Evolutionary conservation across 2,113 vertebrate species (phyloP), one percentile per base, ranked within the genome.

Genomic region (Gavialis gangeticus): DNA sequence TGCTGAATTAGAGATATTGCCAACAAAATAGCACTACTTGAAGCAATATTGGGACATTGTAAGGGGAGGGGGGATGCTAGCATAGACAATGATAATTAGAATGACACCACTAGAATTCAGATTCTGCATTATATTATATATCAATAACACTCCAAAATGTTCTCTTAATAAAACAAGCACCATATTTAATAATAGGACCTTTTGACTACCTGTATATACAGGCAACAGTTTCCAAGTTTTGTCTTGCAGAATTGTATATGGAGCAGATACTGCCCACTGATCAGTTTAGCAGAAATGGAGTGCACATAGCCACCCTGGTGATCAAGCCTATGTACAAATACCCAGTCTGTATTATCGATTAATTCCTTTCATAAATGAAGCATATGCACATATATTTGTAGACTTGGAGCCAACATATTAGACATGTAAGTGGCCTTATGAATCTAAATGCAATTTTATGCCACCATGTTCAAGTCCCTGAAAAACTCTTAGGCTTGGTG

Each of bases 331-430:
- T 66, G n/a, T 78, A n/a, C 67, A 84, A 88, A 79, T 56, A 78
- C 14, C 10, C 46, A 73, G 63, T 28, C 34, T 84, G 15, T 25
- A 56, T 58, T 86, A 69, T 58, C 75, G 82, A 89, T 55, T 21
- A 8, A 62, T 85, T 87, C 58, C 83, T 88, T 84, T 89, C 71
- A 79, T 55, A 77, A 79, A 6, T 21, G 14, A 82, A 34, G 71
- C 59, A 88, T 0, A 1, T 18, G n/a, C 71, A 94, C 67, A 87
- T n/a, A 13, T 34, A 54, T 22, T 89, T 71, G 37, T n/a, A 73
- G 67, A 88, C 67, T 19, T 75, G 28, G 46, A 46, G 46, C 46
- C 46, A 46, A 46, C 46, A 46, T 46, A 46, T 46, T 46, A 46
- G 46, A 46, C 46, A 46, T 46, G 46, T 46, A 46, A 46, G 46